phyloP scores from a whole-genome alignment of 37 sponge, comb jelly and placozoan genomes.

The Eunapius fragilis region DNA sequence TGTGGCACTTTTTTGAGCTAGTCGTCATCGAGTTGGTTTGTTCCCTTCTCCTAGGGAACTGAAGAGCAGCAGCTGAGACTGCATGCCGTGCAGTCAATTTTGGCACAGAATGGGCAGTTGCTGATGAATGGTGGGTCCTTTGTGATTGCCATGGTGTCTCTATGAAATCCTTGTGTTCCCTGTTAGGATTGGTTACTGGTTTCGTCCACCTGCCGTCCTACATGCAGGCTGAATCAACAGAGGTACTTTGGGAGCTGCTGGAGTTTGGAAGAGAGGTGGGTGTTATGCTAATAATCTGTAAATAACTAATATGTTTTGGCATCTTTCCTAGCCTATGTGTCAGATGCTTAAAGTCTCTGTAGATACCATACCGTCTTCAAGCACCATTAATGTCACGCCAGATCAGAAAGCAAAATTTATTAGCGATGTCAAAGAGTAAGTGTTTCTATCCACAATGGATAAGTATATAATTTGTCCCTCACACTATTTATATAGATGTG shows the following conservation, averaged over 20 bases:
- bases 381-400: not conserved
- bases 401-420: conserved; percentile 6
- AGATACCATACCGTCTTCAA: not conserved
- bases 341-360: not conserved
- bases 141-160: not conserved
- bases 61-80: not conserved
- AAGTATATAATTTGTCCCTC: not conserved
- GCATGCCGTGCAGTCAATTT: conserved; percentile 6
- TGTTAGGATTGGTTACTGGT: conserved; percentile 49
- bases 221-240: conserved; percentile 71
- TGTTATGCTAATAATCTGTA: not conserved
- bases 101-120: conserved; percentile 8
- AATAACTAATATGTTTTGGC: not conserved
- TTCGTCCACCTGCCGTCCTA: conserved; percentile 53
- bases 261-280: conserved; percentile 45
- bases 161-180: not conserved
- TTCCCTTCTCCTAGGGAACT: not conserved
- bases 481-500: conserved; percentile 27
- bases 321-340: not conserved
- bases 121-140: conserved; percentile 16
- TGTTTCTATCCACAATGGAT: not conserved
- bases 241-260: conserved; percentile 67
- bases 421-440: conserved; percentile 13
- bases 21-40: not conserved
- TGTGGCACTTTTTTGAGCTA: not conserved